Percentiles rank a stretch among this genome's conserved stretches.
Evolutionary conservation across 1,140 invertebrate genomes (phyloP).

Genomic region (Semibalanus balanoides): DNA sequence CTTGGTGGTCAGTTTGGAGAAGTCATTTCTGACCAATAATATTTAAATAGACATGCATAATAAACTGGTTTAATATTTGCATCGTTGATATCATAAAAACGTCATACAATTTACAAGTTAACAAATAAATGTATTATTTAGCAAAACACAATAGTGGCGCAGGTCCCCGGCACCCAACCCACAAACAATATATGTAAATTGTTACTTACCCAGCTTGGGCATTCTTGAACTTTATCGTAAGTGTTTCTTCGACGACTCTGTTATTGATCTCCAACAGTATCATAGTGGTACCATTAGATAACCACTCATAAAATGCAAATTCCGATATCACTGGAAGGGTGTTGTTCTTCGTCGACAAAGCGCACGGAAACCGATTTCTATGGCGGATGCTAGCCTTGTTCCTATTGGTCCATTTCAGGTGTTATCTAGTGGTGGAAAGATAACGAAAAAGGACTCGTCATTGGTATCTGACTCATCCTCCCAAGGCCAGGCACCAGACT

Average conservation of each 20-base stretch:
- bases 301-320: not conserved
- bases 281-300: conserved; percentile 42
- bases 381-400: not conserved
- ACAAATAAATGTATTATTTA: too few species aligned
- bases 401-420: not conserved
- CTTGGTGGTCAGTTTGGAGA: too few species aligned
- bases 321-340: not conserved
- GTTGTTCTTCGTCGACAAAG: not conserved
- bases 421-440: not conserved
- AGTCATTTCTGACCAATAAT: too few species aligned
- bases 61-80: too few species aligned
- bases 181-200: too few species aligned
- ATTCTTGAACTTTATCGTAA: conserved; percentile 89
- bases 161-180: too few species aligned
- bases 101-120: too few species aligned
- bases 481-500: too few species aligned
- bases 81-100: too few species aligned
- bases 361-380: not conserved
- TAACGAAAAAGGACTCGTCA: not conserved
- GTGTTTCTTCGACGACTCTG: conserved; percentile 89
- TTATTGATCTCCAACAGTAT: conserved; percentile 98
- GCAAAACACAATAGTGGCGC: too few species aligned
- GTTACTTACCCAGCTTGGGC: conserved; percentile 74
- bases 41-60: too few species aligned
- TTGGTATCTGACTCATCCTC: too few species aligned